Evolutionary conservation across 2,113 vertebrate genomes (phyloP).

Genomic region (Gobius niger): DNA sequence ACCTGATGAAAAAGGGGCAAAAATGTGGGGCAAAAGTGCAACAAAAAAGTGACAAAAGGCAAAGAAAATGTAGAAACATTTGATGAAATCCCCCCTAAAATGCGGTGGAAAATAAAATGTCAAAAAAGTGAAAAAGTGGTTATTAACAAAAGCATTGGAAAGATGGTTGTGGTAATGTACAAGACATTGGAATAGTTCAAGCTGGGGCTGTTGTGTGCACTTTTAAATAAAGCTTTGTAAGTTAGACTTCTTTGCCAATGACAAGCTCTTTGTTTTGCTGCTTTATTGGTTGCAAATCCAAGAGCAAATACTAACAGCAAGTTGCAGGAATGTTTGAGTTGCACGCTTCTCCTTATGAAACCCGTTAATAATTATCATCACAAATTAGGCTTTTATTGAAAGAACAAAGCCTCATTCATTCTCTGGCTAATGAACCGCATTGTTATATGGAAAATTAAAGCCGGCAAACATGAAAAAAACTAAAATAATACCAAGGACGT

Average conservation of each 20-base stretch:
- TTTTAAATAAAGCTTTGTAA: neutral
- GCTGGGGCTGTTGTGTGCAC: neutral
- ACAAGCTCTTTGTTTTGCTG: neutral
- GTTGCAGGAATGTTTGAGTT: neutral
- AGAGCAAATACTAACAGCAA: neutral
- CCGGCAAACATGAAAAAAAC: conserved; percentile 1
- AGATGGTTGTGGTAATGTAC: no score
- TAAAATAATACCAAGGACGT: conserved; percentile 19
- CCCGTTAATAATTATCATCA: neutral
- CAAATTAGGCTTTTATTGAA: neutral
- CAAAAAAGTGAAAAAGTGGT: no score
- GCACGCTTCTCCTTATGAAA: neutral
- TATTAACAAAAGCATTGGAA: no score
- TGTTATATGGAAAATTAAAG: conserved; percentile 23
- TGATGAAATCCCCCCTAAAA: no score
- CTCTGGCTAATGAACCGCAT: neutral
- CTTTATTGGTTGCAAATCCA: neutral
- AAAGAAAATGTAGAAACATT: no score
- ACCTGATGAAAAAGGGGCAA: no score
- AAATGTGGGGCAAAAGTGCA: no score
- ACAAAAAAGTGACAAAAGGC: no score
- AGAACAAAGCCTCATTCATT: neutral
- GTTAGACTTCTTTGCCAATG: neutral
- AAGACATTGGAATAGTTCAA: no score
- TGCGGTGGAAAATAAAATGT: no score